Base-by-base conservation (phyloP, 2,888 invertebrate genomes). In the Trichacis sp. region DNA sequence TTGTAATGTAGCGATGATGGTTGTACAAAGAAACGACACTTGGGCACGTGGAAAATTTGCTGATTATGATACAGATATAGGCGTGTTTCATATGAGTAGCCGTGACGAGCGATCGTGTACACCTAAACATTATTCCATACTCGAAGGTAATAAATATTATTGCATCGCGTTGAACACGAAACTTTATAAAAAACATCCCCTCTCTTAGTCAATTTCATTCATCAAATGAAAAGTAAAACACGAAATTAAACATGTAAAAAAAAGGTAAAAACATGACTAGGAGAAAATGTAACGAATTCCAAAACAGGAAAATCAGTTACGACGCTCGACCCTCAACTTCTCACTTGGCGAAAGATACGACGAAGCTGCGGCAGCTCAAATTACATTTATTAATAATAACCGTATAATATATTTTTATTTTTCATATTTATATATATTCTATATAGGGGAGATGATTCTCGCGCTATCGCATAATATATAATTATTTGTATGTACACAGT, bases 401-500 rank as follows among this genome's bases (percentile, higher is more conserved):
- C 55, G 49, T 53, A 53, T 56, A 60, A 24, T 24, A 24, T 24
- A 24, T 24, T 24, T 24, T 24, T 24, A 42, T 42, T 5, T 42
- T 45, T n/a, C 24, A 48, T 48, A 38, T 50, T 29, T 50, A 60
- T 67, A 67, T 67, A 63, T 67, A 63, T 60, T 63, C 59, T 63
- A 67, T 63, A 49, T 63, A 63, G 63, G 60, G 54, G 60, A 63
- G 53, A 60, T 53, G 51, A 68, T 57, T 62, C 62, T 71, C 76
- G 68, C 69, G 71, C 76, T 78, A 76, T 78, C 77, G 78, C 77
- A 73, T 76, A 73, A 72, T 73, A 72, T 74, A 73, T 77, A 70
- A 74, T 73, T 74, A 70, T 81, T 79, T 78, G 77, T 84, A 85
- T 85, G 77, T 85, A 85, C 84, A 85, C 84, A 85, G 84, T 84